phyloP scores from a whole-genome alignment of 2,888 invertebrate genomes.

The Ischnura elegans region DNA sequence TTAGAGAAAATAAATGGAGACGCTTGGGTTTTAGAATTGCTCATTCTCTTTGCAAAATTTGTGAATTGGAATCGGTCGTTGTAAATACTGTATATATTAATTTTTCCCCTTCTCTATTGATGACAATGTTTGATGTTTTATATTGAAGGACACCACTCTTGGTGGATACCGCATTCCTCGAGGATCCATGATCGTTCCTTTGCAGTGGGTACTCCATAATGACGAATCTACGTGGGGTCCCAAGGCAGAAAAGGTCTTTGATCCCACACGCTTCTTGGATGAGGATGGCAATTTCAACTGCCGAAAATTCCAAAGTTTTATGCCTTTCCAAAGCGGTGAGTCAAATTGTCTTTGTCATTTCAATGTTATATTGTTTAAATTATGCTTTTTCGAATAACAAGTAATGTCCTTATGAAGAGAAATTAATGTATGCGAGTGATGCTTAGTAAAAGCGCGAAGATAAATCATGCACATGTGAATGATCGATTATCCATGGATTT shows the following conservation, averaged over 20 bases:
- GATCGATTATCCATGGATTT: too few relatives aligned
- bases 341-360: background rate
- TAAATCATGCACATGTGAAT: too few relatives aligned
- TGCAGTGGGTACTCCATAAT: conserved; percentile 91
- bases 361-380: too few relatives aligned
- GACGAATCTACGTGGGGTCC: conserved; percentile 84
- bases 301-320: conserved; percentile 84
- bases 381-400: too few relatives aligned
- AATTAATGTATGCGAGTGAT: too few relatives aligned
- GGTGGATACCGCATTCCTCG: conserved; percentile 84
- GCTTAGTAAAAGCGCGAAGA: too few relatives aligned
- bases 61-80: too few relatives aligned
- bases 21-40: too few relatives aligned
- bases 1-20: too few relatives aligned
- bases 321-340: conserved; percentile 91
- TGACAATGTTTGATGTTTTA: conserved; percentile 8
- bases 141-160: conserved; percentile 80
- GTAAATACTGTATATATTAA: too few relatives aligned
- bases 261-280: conserved; percentile 85
- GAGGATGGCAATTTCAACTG: conserved; percentile 81
- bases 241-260: conserved; percentile 82
- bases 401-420: too few relatives aligned
- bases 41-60: too few relatives aligned
- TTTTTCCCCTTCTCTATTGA: background rate
- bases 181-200: conserved; percentile 86